These are phyloP conservation scores for Myotis pilosus DNA, from an alignment of 2,797 vertebrate species.

Conservation along the genomic window DNA sequence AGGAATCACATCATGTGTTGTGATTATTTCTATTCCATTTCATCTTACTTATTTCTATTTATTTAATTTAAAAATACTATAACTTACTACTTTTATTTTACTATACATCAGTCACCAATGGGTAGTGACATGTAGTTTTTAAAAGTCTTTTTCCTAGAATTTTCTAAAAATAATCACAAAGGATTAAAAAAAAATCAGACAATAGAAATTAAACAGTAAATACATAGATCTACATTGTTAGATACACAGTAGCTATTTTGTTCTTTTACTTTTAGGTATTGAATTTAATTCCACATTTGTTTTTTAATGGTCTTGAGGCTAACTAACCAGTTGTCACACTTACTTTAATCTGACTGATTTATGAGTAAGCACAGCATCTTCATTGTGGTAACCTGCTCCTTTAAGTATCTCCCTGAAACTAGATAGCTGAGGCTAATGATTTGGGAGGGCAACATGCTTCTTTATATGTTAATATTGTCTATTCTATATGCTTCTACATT, in stretches of 20 bases:
- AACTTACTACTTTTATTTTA: background rate
- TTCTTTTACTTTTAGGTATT: background rate
- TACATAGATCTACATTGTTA: background rate
- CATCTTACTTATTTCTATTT: background rate
- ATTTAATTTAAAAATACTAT: background rate
- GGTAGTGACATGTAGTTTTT: background rate
- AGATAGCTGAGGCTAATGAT: background rate
- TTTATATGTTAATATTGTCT: background rate
- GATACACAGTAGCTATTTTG: background rate
- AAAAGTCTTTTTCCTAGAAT: background rate
- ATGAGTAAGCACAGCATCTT: background rate
- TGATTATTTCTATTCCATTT: background rate
- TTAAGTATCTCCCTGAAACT: background rate
- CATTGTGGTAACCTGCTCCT: background rate
- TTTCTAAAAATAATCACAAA: background rate
- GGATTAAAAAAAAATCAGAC: background rate
- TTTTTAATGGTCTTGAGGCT: background rate
- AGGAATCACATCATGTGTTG: background rate
- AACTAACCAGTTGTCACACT: background rate
- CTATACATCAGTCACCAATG: background rate
- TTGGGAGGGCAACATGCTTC: background rate
- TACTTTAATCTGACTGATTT: background rate
- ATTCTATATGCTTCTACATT: background rate
- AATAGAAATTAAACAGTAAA: background rate
- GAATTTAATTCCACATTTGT: background rate